A percentile compares a stretch with the other conserved stretches of the same genome.
These are phyloP conservation scores for Panzeria rudis DNA, from an alignment of 2,888 invertebrate genomes.

Conservation along the genomic window DNA sequence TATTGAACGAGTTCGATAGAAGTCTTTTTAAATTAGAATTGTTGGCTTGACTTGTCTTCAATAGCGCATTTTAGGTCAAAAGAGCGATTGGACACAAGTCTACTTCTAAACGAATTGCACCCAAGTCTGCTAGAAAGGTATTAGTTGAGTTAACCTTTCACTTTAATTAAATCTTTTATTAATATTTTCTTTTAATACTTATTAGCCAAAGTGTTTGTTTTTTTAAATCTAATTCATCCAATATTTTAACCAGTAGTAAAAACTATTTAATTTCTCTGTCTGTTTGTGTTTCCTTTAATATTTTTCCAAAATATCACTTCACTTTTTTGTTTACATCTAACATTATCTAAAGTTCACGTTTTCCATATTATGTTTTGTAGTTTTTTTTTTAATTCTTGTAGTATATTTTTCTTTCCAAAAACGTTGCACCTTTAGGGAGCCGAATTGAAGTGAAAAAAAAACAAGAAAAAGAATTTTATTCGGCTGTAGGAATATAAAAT, in stretches of 20 bases:
- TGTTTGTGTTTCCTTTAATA: conserved; percentile 12
- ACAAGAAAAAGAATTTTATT: background rate
- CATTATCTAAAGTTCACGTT: conserved; percentile 53
- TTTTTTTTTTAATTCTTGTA: background rate
- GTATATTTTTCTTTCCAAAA: conserved; percentile 9
- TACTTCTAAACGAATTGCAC: no score
- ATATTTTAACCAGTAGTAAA: background rate
- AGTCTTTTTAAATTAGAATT: no score
- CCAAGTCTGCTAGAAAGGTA: no score
- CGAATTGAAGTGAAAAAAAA: no score
- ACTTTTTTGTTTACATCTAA: background rate
- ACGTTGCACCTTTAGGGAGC: conserved; percentile 26
- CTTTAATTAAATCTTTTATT: no score
- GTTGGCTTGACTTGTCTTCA: no score
- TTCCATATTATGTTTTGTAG: conserved; percentile 51
- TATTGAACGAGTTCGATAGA: no score
- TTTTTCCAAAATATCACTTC: conserved; percentile 48
- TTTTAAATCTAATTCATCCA: background rate
- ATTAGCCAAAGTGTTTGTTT: background rate
- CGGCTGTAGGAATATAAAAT: no score
- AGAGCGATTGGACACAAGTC: no score
- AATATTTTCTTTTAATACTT: no score
- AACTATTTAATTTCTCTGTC: background rate
- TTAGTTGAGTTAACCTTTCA: no score
- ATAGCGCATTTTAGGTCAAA: no score